These are phyloP conservation scores for Dendrocincla tyrannina DNA, from an alignment of 2,797 vertebrate species.

Conservation along the genomic window DNA sequence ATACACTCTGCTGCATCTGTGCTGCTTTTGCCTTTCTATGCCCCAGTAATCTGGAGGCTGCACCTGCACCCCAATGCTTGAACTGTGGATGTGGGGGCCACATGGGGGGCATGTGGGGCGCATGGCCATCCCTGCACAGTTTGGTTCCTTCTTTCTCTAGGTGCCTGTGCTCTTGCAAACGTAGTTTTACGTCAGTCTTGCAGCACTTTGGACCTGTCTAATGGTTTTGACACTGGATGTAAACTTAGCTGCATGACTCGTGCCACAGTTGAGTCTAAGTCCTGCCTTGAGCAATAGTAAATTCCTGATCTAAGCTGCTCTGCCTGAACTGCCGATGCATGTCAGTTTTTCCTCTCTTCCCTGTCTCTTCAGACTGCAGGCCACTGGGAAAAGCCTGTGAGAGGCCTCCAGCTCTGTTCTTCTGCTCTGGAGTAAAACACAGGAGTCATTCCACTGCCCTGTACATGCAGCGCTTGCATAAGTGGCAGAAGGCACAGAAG, in stretches of 20 bases:
- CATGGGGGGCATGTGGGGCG: background rate
- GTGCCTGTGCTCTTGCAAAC: background rate
- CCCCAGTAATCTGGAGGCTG: background rate
- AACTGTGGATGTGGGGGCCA: background rate
- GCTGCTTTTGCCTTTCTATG: background rate
- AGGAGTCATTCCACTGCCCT: background rate
- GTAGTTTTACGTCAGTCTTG: background rate
- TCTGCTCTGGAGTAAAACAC: background rate
- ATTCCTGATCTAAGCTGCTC: background rate
- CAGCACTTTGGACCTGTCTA: background rate
- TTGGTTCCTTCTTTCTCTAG: background rate
- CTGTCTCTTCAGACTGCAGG: background rate
- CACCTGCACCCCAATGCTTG: background rate
- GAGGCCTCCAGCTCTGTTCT: background rate
- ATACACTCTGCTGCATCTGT: background rate
- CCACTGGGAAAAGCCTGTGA: background rate
- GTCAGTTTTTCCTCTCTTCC: background rate
- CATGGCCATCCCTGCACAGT: background rate
- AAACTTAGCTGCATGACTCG: background rate
- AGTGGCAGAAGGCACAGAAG: background rate
- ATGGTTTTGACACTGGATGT: background rate
- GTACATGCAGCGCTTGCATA: background rate
- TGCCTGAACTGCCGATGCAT: background rate
- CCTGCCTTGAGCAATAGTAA: background rate
- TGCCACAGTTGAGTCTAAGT: background rate